Conservation (phyloP, 2,797 vertebrate genomes). For the Buceros bicornis region DNA sequence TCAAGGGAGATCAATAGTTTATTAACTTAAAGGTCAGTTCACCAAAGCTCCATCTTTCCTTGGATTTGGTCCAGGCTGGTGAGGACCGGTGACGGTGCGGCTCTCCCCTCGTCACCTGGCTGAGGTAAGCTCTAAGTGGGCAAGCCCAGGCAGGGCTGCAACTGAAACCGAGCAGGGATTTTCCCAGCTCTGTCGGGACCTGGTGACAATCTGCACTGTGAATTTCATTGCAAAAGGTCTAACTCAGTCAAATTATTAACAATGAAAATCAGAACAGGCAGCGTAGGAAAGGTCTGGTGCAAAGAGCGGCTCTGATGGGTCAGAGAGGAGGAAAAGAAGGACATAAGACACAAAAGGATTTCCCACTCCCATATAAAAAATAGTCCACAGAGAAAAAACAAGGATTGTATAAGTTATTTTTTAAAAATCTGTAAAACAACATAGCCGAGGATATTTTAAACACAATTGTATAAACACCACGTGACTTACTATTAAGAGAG, state of each 20-base stretch:
- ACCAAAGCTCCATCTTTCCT: slow-evolving; percentile 49
- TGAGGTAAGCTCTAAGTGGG: slow-evolving; percentile 1
- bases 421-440: slow-evolving; percentile 71
- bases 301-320: slow-evolving; percentile 54
- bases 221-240: slow-evolving; percentile 72
- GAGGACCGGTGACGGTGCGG: neutral
- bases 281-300: slow-evolving; percentile 57
- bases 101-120: slow-evolving; percentile 37
- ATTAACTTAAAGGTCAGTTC: slow-evolving; percentile 78
- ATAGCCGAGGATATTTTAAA: slow-evolving; percentile 63
- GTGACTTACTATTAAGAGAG: slow-evolving; percentile 16
- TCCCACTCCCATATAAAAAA: slow-evolving; percentile 58
- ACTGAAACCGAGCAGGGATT: slow-evolving; percentile 55
- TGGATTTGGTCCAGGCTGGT: slow-evolving; percentile 30
- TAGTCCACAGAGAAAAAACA: slow-evolving; percentile 52
- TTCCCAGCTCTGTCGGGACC: slow-evolving; percentile 32
- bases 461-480: slow-evolving; percentile 67
- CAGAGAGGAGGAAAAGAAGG: slow-evolving; percentile 16
- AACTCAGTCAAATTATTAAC: slow-evolving; percentile 74
- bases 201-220: slow-evolving; percentile 47
- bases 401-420: slow-evolving; percentile 75
- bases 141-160: slow-evolving; percentile 63
- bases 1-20: slow-evolving; percentile 77
- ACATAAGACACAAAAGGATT: slow-evolving; percentile 40
- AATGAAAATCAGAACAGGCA: slow-evolving; percentile 67